Base-by-base conservation (phyloP, 2,113 vertebrate species). In the Rhadina sibilatrix region DNA sequence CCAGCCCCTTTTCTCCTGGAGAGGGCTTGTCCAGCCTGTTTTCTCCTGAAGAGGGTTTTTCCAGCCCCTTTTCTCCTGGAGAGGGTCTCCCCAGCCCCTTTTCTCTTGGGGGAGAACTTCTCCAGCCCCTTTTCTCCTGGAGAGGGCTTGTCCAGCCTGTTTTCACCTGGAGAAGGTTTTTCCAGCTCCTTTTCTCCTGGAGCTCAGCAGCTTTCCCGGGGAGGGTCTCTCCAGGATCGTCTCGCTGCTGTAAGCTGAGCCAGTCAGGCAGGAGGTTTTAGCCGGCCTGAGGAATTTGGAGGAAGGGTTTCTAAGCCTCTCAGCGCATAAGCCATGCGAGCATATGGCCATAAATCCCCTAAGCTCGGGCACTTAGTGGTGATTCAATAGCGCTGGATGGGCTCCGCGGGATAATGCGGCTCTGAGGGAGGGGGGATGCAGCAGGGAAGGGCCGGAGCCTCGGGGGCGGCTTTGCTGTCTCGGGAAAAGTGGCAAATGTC, bases 291-390 rank as follows among this genome's bases (percentile, higher is more conserved):
- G 89, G 89, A 91, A 87, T 96, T 87, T 40, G 65, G 57, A 89
- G 87, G 83, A 94, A 82, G 72, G 52, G 11, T 94, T 91, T 68
- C 79, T 76, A 56, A 87, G 69, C 75, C n/a, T n/a, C 69, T 87
- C 11, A 5, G 37, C 1, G 49, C 65, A 6, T 69, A 72, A 96
- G 17, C 87, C 83, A 1, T 38, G 61, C 0, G 12, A 92, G 87
- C 94, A 87, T 72, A 52, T 89, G 93, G 91, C 57, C 89, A 25
- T 35, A 91, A 95, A 96, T 96, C 91, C 81, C 79, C 0, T 82
- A 69, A 96, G 52, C 83, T 37, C 1, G 56, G 69, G 89, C 84
- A 65, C 84, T 96, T 76, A 69, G 57, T 1, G 50, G 30, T n/a
- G 87, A 91, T 80, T 22, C 78, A 83, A 37, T 3, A 63, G 60